Conservation (phyloP, 2,888 invertebrate species). For the Coenonympha glycerion region DNA sequence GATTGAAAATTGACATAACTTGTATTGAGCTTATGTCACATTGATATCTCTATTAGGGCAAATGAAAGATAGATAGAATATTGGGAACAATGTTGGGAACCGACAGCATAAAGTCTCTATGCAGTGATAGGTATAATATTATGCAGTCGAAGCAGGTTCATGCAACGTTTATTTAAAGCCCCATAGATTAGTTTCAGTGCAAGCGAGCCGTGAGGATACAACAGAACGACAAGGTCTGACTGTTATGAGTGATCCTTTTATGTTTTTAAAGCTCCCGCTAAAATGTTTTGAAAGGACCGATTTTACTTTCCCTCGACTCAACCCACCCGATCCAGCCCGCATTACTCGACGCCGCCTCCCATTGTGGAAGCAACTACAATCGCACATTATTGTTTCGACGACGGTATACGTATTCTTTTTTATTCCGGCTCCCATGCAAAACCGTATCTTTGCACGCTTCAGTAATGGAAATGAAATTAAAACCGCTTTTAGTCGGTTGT, state of each 20-base stretch:
- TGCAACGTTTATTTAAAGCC: not conserved
- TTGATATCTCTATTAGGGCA: too few species aligned
- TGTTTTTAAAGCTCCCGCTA: conserved; percentile 62
- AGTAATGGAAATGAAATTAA: conserved; percentile 70
- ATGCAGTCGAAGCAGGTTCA: not conserved
- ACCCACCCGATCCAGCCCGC: conserved; percentile 44
- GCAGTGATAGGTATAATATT: too few species aligned
- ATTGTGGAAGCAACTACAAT: conserved; percentile 71
- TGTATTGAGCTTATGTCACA: too few species aligned
- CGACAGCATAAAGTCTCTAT: too few species aligned
- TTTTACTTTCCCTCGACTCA: conserved; percentile 64
- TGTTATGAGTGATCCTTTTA: conserved; percentile 47
- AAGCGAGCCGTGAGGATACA: not conserved
- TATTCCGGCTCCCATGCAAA: conserved; percentile 61
- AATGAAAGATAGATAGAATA: too few species aligned
- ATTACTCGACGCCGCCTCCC: conserved; percentile 51
- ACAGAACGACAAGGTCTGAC: conserved; percentile 16
- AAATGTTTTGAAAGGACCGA: conserved; percentile 75
- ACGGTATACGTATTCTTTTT: conserved; percentile 59
- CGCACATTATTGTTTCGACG: conserved; percentile 69
- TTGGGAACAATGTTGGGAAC: too few species aligned
- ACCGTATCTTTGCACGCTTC: conserved; percentile 62
- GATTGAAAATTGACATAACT: too few species aligned
- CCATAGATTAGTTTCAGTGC: not conserved
- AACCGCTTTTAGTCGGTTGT: conserved; percentile 55